Conservation (phyloP, 2,113 vertebrate species). For the Ammodytes marinus region DNA sequence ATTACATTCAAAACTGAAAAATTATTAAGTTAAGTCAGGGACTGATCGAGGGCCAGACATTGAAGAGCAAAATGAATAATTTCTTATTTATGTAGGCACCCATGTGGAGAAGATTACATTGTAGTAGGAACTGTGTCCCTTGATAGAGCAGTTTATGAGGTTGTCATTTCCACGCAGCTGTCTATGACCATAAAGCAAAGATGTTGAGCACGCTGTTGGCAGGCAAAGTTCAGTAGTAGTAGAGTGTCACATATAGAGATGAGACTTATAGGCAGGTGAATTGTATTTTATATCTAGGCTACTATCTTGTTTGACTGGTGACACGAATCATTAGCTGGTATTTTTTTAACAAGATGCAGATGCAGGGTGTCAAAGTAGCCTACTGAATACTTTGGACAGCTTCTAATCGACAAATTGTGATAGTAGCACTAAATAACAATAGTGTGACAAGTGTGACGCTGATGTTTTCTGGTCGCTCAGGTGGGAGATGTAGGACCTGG, state of each 20-base stretch:
- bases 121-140: conserved; percentile 29
- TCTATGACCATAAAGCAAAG: conserved; percentile 60
- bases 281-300: neutral
- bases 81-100: conserved; percentile 23
- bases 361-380: neutral
- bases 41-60: neutral
- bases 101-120: conserved; percentile 45
- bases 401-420: neutral
- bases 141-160: conserved; percentile 54
- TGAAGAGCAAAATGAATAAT: conserved; percentile 21
- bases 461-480: too few species aligned
- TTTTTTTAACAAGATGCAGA: conserved; percentile 16
- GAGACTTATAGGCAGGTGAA: conserved; percentile 13
- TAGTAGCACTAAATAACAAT: neutral
- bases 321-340: conserved; percentile 21
- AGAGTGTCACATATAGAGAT: conserved; percentile 31
- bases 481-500: too few species aligned
- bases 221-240: neutral
- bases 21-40: neutral
- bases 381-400: conserved; percentile 2
- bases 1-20: neutral
- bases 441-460: too few species aligned
- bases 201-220: conserved; percentile 37
- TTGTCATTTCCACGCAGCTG: conserved; percentile 66
- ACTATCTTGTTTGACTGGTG: conserved; percentile 22